Evolutionary conservation across 2,888 invertebrate genomes (phyloP), one percentile per base, ranked within the genome.

Genomic region (Zootermopsis nevadensis): DNA sequence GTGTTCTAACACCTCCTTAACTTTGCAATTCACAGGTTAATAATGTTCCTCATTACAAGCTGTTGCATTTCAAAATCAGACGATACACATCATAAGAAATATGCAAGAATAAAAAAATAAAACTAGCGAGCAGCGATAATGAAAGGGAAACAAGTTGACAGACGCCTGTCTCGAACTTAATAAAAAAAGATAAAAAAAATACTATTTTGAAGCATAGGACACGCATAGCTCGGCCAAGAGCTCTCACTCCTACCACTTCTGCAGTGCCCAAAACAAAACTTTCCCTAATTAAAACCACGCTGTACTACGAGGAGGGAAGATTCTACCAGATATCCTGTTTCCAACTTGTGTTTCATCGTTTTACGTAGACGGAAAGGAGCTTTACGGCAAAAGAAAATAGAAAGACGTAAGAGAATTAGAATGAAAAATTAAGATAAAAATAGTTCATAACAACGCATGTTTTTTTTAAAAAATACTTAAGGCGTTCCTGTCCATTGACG

Each of bases 141-240:
- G 82, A 82, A 82, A 82, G 72, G 82, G 74, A 77, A 82, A 82
- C 82, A 77, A 72, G 82, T 77, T 82, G 82, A 82, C 82, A 82
- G 82, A 22, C 77, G 77, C 66, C 35, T 12, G 79, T 74, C 74
- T n/a, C 74, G 38, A 42, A 38, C 24, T 38, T 74, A 69, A 69
- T n/a, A 38, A 30, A 69, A 74, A 74, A 74, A 31, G 74, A 74
- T 74, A 27, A 74, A 74, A 74, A 74, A 38, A 38, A 74, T n/a
- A n/a, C n/a, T n/a, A n/a, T 33, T 74, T 74, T 38, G 35, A 38
- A 74, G 33, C n/a, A 38, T 33, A 27, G n/a, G 15, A 42, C 35
- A 35, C 38, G n/a, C n/a, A 24, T 24, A 6, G 6, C 69, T 33
- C 19, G 69, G 33, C 69, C 33, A 69, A 69, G 69, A 19, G 69